A percentile compares a stretch with the other conserved stretches of the same genome.
Evolutionary conservation across 2,113 vertebrate species (phyloP).

Genomic region (Sialia sialis): DNA sequence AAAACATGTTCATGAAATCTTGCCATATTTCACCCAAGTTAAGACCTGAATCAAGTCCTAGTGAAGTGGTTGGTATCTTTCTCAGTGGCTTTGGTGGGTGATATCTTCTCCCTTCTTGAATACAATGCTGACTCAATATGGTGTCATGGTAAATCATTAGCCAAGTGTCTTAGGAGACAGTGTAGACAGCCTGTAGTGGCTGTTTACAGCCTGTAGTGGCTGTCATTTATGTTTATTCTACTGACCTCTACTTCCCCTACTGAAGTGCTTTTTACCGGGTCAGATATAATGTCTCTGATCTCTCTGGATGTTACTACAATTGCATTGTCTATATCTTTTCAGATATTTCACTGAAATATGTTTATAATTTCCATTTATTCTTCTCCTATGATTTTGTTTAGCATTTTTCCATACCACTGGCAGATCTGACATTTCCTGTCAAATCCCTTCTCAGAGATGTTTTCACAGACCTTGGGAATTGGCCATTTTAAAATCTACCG

Average conservation of each 20-base stretch:
- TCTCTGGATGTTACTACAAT: neutral
- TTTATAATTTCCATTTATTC: neutral
- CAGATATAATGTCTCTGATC: neutral
- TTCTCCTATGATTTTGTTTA: neutral
- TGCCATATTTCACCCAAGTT: neutral
- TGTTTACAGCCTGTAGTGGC: neutral
- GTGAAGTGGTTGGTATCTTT: neutral
- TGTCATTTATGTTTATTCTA: neutral
- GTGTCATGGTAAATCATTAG: neutral
- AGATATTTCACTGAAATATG: neutral
- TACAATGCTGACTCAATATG: neutral
- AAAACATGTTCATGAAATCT: neutral
- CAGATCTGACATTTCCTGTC: neutral
- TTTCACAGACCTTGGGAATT: neutral
- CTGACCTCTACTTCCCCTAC: neutral
- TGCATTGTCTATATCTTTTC: neutral
- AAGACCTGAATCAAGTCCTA: neutral
- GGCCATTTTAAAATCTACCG: neutral
- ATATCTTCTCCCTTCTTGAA: neutral
- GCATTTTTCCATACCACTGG: neutral
- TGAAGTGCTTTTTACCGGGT: neutral
- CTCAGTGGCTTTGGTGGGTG: neutral
- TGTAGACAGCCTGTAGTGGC: neutral
- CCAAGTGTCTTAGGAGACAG: neutral
- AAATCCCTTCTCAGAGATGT: neutral